Evolutionary conservation across 1,140 invertebrate species (phyloP), one percentile per base, ranked within the genome.

Genomic region (Hormaphis cornu): DNA sequence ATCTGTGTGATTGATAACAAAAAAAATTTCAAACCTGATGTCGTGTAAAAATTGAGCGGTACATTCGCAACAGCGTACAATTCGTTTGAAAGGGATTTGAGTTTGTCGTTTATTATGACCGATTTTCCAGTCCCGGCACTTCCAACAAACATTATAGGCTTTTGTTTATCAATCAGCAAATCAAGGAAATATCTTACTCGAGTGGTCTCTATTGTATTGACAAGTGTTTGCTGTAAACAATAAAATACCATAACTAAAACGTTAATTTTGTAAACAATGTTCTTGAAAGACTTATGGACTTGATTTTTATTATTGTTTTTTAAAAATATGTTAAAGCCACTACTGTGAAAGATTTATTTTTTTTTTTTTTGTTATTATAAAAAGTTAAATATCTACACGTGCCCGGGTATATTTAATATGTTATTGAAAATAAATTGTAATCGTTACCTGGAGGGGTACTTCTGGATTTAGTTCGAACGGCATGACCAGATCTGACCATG

Each of bases 11-110:
- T n/a, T n/a, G n/a, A n/a, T n/a, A n/a, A n/a, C n/a, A n/a, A n/a
- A n/a, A n/a, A n/a, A n/a, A n/a, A n/a, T n/a, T n/a, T n/a, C n/a
- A n/a, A n/a, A 85, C 89, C 89, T 69, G 93, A 95, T 1, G 91
- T 93, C 0, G 94, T 97, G 77, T 97, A 97, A 78, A 91, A 97
- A 81, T 97, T 97, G 74, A 98, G 92, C 2, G 94, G 90, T 20
- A 94, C 89, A 79, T 93, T 94, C 2, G 89, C 86, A 16, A 96
- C 82, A 33, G 87, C 85, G 76, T 86, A 94, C 3, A 52, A 22
- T 73, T 85, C 85, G 20, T 94, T 90, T 0, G 88, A 78, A 18
- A 97, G 75, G 16, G 79, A 79, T 46, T 82, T 81, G 20, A 98
- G 83, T 76, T 94, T 93, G 70, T 95, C 89, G 30, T 85, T 83